These are phyloP conservation scores for Ploceus nigricollis DNA, from an alignment of 2,113 vertebrate species.

Conservation along the genomic window DNA sequence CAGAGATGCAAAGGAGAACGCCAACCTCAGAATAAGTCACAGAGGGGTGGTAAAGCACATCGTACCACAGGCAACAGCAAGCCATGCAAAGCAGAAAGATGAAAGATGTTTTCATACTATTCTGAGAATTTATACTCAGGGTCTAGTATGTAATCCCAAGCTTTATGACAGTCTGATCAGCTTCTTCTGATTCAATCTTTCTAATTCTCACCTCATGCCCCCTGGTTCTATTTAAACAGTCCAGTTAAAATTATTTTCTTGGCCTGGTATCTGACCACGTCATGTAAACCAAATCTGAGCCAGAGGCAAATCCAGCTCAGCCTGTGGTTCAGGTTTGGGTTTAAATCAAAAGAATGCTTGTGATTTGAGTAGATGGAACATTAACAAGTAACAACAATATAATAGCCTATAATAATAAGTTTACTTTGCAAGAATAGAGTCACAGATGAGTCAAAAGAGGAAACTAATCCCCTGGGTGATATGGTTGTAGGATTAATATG, in stretches of 20 bases:
- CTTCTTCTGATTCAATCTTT: not conserved
- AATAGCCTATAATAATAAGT: not conserved
- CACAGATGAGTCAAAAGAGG: not conserved
- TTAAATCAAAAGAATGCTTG: not conserved
- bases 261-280: not conserved
- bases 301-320: slow-evolving; percentile 8
- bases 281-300: not conserved
- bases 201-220: not conserved
- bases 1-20: not conserved
- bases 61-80: not conserved
- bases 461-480: not conserved
- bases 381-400: slow-evolving; percentile 3
- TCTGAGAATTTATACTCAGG: not conserved
- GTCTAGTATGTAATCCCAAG: not conserved
- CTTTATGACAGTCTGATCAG: not conserved
- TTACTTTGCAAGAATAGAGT: not conserved
- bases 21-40: not conserved
- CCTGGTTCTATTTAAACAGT: not conserved
- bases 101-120: not conserved
- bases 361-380: not conserved
- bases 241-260: not conserved
- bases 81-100: not conserved
- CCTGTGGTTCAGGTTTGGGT: not conserved
- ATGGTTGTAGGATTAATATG: not conserved
- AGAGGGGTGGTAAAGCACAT: not conserved